Percentiles rank a stretch among this genome's conserved stretches.
phyloP scores from a whole-genome alignment of 2,113 vertebrate genomes.

The Deroptyus accipitrinus region DNA sequence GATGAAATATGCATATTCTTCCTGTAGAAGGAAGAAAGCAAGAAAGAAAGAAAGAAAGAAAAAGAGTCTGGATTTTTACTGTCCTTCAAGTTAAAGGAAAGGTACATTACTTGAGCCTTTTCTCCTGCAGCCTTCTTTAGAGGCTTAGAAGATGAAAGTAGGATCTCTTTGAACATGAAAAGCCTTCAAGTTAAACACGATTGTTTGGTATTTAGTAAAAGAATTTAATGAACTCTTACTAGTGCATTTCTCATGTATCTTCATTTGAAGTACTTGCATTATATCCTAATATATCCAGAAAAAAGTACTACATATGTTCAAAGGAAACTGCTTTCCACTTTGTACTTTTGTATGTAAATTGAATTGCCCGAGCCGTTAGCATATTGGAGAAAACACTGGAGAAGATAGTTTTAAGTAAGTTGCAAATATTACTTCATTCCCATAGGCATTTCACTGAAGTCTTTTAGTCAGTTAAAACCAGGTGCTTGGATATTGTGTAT shows the following conservation, averaged over 20 bases:
- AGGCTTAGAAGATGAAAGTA: slow-evolving; percentile 23
- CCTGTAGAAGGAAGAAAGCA: background rate
- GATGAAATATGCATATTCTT: background rate
- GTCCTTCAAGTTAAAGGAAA: background rate
- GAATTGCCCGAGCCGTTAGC: background rate
- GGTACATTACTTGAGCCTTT: background rate
- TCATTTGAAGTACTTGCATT: background rate
- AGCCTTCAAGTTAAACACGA: background rate
- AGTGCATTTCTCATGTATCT: background rate
- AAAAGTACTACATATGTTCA: background rate
- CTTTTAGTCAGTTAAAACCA: background rate
- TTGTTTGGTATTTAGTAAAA: background rate
- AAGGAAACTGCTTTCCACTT: background rate
- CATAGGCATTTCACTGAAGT: background rate
- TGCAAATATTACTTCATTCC: background rate
- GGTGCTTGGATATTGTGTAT: background rate
- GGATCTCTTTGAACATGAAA: background rate
- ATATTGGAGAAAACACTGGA: background rate
- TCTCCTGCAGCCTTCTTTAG: background rate
- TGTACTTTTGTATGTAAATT: background rate
- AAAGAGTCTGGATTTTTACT: background rate
- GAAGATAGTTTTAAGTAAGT: background rate
- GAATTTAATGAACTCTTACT: background rate
- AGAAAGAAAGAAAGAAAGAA: background rate
- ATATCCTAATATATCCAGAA: background rate